Base-by-base conservation (phyloP, 2,888 invertebrate species). In the Temnothorax unifasciatus region DNA sequence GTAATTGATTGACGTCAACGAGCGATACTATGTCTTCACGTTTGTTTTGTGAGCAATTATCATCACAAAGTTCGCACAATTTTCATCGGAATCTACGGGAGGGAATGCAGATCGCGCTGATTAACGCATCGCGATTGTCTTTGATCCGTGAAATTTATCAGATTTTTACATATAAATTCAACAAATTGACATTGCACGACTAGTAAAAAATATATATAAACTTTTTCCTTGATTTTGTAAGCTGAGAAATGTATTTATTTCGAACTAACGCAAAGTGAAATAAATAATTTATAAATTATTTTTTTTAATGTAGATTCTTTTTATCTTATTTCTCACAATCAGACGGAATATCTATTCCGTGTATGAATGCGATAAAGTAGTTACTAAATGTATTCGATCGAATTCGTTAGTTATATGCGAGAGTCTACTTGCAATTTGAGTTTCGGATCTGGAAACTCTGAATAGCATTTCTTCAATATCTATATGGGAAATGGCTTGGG, bases 1-100 rank as follows among this genome's bases (percentile, higher is more conserved):
- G 13, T 25, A 25, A 52, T 1, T 34, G 18, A 25, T 54, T 71
- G 73, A 81, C 79, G 59, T 73, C 59, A 61, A 47, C 9, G 3
- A 59, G 13, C 15, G 15, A 69, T 64, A 34, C 18, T 44, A 69
- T 29, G 15, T 54, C 9, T 68, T 11, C 29, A 25, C 8, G 15
- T 4, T 21, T 71, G 18, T 59, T 25, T 59, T 57, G 0, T 34
- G 11, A 3, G 21, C 3, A 25, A 29, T 41, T 34, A n/a, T 15
- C 18, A 54, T 54, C 2, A 25, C 11, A 57, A 79, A 71, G n/a
- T 79, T 41, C 3, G 8, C 44, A 50, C 18, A 52, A 66, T 79
- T 69, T 69, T 79, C 15, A 15, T 41, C 38, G 3, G 4, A 5
- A 47, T 59, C 3, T 11, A 25, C 9, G 25, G 3, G 2, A 44